Conservation (phyloP, 2,113 vertebrate species). For the Malurus alboscapulatus region DNA sequence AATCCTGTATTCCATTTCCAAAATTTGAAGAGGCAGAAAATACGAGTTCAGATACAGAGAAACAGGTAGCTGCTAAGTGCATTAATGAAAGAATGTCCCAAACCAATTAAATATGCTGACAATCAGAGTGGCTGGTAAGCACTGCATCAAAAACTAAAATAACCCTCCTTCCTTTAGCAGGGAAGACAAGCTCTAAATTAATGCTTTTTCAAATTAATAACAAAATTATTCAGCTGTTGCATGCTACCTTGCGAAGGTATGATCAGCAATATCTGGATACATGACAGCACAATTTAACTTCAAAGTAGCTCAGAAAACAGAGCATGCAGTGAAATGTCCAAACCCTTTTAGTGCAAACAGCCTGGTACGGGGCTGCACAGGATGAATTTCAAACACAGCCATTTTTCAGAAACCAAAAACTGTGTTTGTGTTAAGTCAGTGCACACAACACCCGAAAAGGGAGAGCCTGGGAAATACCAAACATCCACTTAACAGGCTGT, state of each 20-base stretch:
- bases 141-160: background rate
- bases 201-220: constrained; percentile 8
- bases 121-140: background rate
- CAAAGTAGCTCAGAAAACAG: background rate
- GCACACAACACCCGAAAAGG: background rate
- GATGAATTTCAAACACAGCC: background rate
- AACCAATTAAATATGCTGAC: background rate
- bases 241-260: background rate
- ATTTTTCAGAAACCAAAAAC: background rate
- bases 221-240: background rate
- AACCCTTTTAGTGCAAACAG: background rate
- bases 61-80: background rate
- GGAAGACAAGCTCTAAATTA: background rate
- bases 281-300: background rate
- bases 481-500: background rate
- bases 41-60: accelerated
- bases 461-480: background rate
- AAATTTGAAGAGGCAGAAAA: constrained; percentile 20
- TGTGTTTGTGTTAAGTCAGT: background rate
- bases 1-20: background rate
- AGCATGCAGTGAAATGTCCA: background rate
- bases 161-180: background rate
- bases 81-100: background rate
- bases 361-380: background rate
- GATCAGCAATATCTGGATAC: background rate